Evolutionary conservation across 2,888 invertebrate genomes (phyloP).

Genomic region (Tipula confusa): DNA sequence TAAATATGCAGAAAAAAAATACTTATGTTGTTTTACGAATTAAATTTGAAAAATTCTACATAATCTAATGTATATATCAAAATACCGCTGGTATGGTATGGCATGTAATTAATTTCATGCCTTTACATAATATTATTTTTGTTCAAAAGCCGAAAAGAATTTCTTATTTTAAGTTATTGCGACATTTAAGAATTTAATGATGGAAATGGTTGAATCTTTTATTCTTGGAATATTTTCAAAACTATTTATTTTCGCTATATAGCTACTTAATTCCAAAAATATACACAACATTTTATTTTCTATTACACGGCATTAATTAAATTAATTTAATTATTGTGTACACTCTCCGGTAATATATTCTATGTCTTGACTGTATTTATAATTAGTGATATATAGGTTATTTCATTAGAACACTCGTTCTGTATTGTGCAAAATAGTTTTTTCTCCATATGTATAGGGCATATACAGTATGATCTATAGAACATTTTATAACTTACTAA

Average conservation of each 20-base stretch:
- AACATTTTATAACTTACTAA: too few species aligned
- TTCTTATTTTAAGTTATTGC: not conserved
- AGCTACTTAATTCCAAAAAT: conserved; percentile 12
- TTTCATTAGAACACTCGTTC: not conserved
- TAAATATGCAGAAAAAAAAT: too few species aligned
- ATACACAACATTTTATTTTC: not conserved
- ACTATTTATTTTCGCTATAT: not conserved
- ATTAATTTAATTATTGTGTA: not conserved
- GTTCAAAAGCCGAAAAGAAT: not conserved
- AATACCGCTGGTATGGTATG: not conserved
- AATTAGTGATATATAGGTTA: not conserved
- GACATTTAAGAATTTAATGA: not conserved
- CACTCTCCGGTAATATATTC: not conserved
- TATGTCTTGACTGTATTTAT: not conserved
- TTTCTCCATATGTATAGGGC: not conserved
- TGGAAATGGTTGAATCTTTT: not conserved
- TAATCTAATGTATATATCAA: too few species aligned
- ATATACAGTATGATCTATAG: too few species aligned
- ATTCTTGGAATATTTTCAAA: conserved; percentile 3
- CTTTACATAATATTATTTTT: not conserved
- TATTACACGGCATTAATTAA: not conserved
- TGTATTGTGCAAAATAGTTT: not conserved
- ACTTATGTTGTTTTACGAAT: too few species aligned
- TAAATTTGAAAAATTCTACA: too few species aligned
- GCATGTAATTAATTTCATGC: not conserved